Conservation (phyloP, 1,140 invertebrate species). For the Archivesica marissinica region DNA sequence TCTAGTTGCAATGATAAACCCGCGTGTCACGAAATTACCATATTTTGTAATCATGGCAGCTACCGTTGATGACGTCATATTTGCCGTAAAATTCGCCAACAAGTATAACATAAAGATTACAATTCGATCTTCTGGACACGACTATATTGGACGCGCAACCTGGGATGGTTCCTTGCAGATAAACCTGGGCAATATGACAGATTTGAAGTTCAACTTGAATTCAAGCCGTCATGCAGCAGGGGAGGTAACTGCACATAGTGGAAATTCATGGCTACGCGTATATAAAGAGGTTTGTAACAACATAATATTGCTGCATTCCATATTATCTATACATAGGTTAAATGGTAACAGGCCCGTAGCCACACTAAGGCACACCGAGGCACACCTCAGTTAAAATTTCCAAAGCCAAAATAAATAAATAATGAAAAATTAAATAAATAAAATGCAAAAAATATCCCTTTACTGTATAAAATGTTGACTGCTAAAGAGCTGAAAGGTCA, state of each 20-base stretch:
- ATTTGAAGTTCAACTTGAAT: slow-evolving; percentile 25
- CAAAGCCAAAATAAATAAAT: no score
- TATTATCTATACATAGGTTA: no score
- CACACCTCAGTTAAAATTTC: no score
- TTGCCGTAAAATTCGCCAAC: slow-evolving; percentile 61
- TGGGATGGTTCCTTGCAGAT: slow-evolving; percentile 29
- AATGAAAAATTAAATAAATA: no score
- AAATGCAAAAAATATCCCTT: no score
- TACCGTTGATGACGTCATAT: slow-evolving; percentile 57
- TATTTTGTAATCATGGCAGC: slow-evolving; percentile 10
- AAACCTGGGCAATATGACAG: slow-evolving; percentile 21
- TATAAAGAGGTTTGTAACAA: slow-evolving; percentile 42
- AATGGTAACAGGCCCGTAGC: no score
- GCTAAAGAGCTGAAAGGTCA: no score
- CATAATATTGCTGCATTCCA: no score
- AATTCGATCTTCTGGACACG: slow-evolving; percentile 41
- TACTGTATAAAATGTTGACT: no score
- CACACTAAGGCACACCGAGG: no score
- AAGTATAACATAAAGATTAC: slow-evolving; percentile 62
- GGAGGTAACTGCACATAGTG: slow-evolving; percentile 34
- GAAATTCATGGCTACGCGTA: slow-evolving; percentile 35
- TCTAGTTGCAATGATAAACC: slow-evolving; percentile 2
- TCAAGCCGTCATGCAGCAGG: slow-evolving; percentile 32
- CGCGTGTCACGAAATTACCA: background rate
- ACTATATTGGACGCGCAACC: slow-evolving; percentile 50